A percentile compares a stretch with the other conserved stretches of the same genome.
phyloP scores from a whole-genome alignment of 30 jellyfish, hydroid and myxozoan species.

The Aurelia aurita region DNA sequence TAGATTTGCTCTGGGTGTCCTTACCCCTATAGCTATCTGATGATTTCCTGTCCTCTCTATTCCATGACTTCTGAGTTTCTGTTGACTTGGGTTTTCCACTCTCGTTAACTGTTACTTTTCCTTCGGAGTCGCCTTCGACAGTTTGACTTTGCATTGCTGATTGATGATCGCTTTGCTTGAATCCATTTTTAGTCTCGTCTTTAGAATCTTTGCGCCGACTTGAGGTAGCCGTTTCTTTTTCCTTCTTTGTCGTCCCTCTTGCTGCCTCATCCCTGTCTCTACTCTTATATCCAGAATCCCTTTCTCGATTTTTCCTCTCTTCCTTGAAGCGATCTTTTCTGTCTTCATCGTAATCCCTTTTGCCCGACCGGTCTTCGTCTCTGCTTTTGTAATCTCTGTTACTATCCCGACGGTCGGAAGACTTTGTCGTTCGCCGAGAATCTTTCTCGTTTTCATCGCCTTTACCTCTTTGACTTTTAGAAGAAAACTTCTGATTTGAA shows the following conservation, averaged over 20 bases:
- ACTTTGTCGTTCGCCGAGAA: slow-evolving; percentile 12
- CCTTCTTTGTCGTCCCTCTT: neutral
- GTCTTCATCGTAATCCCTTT: neutral
- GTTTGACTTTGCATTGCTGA: neutral
- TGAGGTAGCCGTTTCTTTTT: neutral
- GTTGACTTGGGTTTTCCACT: neutral
- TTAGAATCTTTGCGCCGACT: slow-evolving; percentile 2
- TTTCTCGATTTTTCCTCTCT: neutral
- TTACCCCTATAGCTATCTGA: neutral
- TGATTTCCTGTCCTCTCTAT: slow-evolving; percentile 35
- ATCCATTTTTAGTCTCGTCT: neutral
- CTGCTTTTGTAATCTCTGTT: neutral
- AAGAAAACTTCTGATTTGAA: neutral
- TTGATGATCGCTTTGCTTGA: neutral
- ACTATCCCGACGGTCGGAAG: neutral
- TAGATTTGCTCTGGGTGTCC: neutral
- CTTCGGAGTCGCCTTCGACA: neutral
- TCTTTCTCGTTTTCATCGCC: neutral
- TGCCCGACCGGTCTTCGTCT: slow-evolving; percentile 10
- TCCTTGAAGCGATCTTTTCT: neutral
- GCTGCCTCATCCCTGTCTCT: neutral
- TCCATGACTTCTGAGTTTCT: slow-evolving; percentile 10
- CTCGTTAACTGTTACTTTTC: neutral
- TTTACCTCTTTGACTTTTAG: neutral
- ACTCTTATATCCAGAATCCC: neutral